Evolutionary conservation across 2,888 invertebrate genomes (phyloP).

Genomic region (Agapostemon virescens): DNA sequence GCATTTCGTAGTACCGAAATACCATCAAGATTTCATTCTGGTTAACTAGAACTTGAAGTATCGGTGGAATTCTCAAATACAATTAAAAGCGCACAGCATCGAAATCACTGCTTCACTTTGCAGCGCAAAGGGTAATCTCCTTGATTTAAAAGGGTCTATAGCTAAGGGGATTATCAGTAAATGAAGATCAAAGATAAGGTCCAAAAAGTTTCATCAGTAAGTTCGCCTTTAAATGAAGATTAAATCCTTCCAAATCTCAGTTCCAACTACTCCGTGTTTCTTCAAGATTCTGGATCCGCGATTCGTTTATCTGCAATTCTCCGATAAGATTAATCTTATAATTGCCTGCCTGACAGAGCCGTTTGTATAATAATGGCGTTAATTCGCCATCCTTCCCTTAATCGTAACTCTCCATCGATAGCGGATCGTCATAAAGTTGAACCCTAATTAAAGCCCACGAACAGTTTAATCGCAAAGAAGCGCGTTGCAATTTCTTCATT

Average conservation of each 20-base stretch:
- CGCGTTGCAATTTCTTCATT: background rate
- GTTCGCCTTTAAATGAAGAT: conserved; percentile 57
- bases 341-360: conserved; percentile 5
- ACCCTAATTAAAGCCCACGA: background rate
- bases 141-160: conserved; percentile 48
- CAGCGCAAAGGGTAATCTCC: conserved; percentile 28
- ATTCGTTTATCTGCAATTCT: conserved; percentile 42
- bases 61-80: background rate
- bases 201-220: conserved; percentile 56
- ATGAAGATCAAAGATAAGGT: conserved; percentile 61
- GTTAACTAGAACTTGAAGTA: background rate
- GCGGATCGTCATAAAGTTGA: background rate
- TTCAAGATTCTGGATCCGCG: conserved; percentile 11
- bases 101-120: conserved; percentile 9
- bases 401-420: background rate
- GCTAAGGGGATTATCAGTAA: conserved; percentile 55
- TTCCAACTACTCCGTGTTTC: conserved; percentile 30
- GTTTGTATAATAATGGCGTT: conserved; percentile 1
- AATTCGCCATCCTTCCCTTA: background rate
- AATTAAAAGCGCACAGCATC: conserved; percentile 10
- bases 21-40: background rate
- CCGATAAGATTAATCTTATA: conserved; percentile 34
- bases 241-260: conserved; percentile 49
- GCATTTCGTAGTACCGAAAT: too few species aligned
- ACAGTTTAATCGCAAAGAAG: background rate